Percentiles rank a stretch among this genome's conserved stretches.
Conservation (phyloP, 2,797 vertebrate genomes). For the Lepidocolaptes lacrymiger region DNA sequence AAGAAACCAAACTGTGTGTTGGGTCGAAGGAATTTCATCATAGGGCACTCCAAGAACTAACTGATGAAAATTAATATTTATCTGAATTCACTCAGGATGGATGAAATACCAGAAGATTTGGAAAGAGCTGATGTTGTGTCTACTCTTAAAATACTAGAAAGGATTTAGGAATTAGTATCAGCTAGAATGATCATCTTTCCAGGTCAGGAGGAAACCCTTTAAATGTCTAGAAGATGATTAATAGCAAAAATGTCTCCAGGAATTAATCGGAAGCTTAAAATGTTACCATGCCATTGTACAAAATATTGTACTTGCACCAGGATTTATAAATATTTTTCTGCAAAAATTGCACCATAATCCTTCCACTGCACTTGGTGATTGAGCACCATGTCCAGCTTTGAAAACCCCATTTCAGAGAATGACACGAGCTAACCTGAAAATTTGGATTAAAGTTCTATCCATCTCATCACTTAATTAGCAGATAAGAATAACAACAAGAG, state of each 20-base stretch:
- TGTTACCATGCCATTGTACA: background rate
- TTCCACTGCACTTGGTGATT: background rate
- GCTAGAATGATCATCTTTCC: background rate
- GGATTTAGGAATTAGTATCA: slow-evolving; percentile 10
- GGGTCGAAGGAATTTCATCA: background rate
- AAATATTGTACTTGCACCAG: background rate
- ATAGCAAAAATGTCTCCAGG: background rate
- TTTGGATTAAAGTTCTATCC: background rate
- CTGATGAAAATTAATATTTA: background rate
- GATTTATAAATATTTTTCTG: background rate
- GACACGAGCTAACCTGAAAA: background rate
- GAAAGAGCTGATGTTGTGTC: background rate
- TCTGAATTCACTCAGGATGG: background rate
- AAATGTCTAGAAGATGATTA: background rate
- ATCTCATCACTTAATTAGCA: background rate
- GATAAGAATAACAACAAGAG: background rate
- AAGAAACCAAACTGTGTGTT: background rate
- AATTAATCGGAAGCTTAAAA: slow-evolving; percentile 32
- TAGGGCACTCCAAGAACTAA: background rate
- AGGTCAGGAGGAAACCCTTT: background rate
- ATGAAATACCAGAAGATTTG: background rate
- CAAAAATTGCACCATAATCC: background rate
- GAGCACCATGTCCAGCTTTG: background rate
- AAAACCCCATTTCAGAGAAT: background rate
- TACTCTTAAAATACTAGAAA: background rate